A percentile compares a stretch with the other conserved stretches of the same genome.
Evolutionary conservation across 2,888 invertebrate species (phyloP).

Genomic region (Zele albiditarsus): DNA sequence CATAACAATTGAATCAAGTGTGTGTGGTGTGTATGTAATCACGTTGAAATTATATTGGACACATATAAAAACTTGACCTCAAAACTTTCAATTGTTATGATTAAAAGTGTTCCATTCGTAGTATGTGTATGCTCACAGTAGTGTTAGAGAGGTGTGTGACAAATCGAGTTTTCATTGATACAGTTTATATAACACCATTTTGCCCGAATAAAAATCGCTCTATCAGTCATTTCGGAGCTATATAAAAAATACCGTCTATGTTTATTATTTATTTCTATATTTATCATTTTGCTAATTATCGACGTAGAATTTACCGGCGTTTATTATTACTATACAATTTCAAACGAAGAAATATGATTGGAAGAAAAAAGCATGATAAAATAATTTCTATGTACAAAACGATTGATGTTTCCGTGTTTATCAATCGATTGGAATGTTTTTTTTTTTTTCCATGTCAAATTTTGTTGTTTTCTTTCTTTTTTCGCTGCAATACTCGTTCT

Average conservation of each 20-base stretch:
- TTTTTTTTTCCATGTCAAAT: slow-evolving; percentile 15
- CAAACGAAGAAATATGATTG: neutral
- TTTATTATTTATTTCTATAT: slow-evolving; percentile 17
- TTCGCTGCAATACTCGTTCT: slow-evolving; percentile 1
- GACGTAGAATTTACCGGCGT: neutral
- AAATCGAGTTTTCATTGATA: neutral
- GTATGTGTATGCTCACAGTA: neutral
- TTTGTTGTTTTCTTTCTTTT: slow-evolving; percentile 44
- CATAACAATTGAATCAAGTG: slow-evolving; percentile 1
- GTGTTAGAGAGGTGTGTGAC: neutral
- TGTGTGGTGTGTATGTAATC: neutral
- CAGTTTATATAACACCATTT: neutral
- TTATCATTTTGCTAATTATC: neutral
- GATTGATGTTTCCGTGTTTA: slow-evolving; percentile 2
- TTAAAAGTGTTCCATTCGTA: neutral
- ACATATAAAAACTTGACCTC: slow-evolving; percentile 3
- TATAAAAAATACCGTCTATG: slow-evolving; percentile 35
- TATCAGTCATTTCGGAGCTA: slow-evolving; percentile 31
- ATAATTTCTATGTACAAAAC: slow-evolving; percentile 6
- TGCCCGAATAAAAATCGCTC: slow-evolving; percentile 1
- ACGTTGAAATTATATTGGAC: neutral
- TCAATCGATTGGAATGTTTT: slow-evolving; percentile 15
- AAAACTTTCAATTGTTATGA: slow-evolving; percentile 1
- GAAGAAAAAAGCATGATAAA: slow-evolving; percentile 4
- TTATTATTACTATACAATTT: slow-evolving; percentile 19